Conservation (phyloP, 2,888 invertebrate genomes). For the Agrilus cyanescens region DNA sequence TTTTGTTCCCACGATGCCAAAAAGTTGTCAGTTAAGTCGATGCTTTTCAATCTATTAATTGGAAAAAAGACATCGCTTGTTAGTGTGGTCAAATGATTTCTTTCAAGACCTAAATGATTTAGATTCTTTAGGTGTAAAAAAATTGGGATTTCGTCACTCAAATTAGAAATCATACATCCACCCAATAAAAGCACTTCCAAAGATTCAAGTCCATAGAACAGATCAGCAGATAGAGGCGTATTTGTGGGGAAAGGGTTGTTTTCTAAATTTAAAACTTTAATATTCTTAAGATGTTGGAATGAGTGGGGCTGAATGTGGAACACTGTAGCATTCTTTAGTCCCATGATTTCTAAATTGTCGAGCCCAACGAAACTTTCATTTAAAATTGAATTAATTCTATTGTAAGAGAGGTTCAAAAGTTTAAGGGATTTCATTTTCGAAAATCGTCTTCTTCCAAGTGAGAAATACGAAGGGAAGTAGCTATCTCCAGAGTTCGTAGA, state of each 20-base stretch:
- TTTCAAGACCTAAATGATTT: constrained; percentile 39
- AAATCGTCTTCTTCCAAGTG: constrained; percentile 41
- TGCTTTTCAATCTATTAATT: constrained; percentile 33
- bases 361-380: constrained; percentile 42
- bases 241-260: constrained; percentile 39
- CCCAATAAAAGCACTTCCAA: constrained; percentile 39
- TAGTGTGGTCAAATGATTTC: constrained; percentile 39
- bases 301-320: constrained; percentile 38
- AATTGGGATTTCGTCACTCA: constrained; percentile 37
- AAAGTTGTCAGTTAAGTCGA: constrained; percentile 43
- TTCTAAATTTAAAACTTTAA: constrained; percentile 41
- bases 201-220: constrained; percentile 40
- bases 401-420: constrained; percentile 42
- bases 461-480: constrained; percentile 38
- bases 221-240: constrained; percentile 20
- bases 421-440: constrained; percentile 36
- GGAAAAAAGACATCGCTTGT: constrained; percentile 36
- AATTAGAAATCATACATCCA: constrained; percentile 39
- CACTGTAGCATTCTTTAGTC: constrained; percentile 42
- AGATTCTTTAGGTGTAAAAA: constrained; percentile 41
- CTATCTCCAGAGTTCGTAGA: constrained; percentile 39
- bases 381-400: constrained; percentile 41
- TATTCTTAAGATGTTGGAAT: constrained; percentile 35
- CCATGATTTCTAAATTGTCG: constrained; percentile 37
- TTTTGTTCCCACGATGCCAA: constrained; percentile 42